Evolutionary conservation across 2,797 vertebrate genomes (phyloP), one percentile per base, ranked within the genome.

Genomic region (Picus viridis): DNA sequence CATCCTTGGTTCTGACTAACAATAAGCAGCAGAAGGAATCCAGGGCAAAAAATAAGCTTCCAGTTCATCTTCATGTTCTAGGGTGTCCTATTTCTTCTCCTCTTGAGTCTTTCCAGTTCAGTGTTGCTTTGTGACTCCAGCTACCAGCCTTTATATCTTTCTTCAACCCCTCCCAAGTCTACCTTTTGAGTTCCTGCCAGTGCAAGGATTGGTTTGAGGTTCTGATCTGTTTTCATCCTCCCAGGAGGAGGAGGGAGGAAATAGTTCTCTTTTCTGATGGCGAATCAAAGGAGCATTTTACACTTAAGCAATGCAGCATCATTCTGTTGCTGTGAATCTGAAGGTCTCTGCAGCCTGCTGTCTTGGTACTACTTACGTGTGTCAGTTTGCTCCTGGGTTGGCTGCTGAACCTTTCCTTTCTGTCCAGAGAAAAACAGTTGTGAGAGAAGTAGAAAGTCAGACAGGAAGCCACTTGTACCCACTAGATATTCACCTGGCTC

Each of bases 161-260:
- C 78, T 79, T 22, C 85, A 86, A 84, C 90, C 83, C 96, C 95
- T 96, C 95, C 96, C 95, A 92, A 87, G 56, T 69, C 91, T 91
- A 96, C 94, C 95, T 92, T 87, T 92, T 64, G 81, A 96, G 57
- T 59, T 90, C 88, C 92, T 90, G 58, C 90, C 84, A 90, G 34
- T 83, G 92, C 93, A 89, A 92, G 92, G 95, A 96, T 97, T 97
- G 96, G 95, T 91, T 95, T 93, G 86, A 78, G 93, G 91, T 71
- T 89, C 83, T 68, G 29, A 58, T 88, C 88, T 64, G 59, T 79
- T 93, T 90, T 70, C 74, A 45, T 93, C 14, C 76, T 86, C 86
- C 76, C 73, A 78, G 81, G 57, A 94, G 92, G 86, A 83, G 75
- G 84, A 83, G 64, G 68, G 84, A 96, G 58, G 78, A 73, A 95